A percentile compares a stretch with the other conserved stretches of the same genome.
Conservation (phyloP, 2,888 invertebrate species). For the Coleophora deauratella region DNA sequence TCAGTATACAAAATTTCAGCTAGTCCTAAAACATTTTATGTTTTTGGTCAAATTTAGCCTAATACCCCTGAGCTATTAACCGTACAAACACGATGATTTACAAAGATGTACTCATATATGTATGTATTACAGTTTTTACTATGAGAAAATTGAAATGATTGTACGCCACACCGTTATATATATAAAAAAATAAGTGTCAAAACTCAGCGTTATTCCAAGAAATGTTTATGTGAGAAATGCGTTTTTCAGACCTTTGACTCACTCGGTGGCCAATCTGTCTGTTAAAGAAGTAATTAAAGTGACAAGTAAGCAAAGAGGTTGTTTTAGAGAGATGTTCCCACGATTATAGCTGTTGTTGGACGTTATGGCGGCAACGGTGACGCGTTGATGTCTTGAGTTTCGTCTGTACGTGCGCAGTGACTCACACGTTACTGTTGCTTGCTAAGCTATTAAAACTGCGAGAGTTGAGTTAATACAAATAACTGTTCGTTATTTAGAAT, state of each 20-base stretch:
- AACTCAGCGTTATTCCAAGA: no score
- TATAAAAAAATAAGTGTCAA: conserved; percentile 2
- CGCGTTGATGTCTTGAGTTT: conserved; percentile 19
- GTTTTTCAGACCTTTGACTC: conserved; percentile 49
- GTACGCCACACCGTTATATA: no score
- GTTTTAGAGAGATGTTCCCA: conserved; percentile 32
- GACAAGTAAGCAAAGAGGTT: conserved; percentile 24
- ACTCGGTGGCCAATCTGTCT: conserved; percentile 29
- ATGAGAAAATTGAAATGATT: no score
- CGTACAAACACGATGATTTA: no score
- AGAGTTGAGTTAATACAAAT: no score
- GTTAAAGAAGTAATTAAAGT: conserved; percentile 45
- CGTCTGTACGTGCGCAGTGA: conserved; percentile 30
- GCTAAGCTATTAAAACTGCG: neutral
- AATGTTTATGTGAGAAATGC: conserved; percentile 36
- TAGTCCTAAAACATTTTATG: no score
- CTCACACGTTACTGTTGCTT: conserved; percentile 23
- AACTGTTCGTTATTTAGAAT: neutral
- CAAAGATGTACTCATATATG: no score
- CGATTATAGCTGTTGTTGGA: conserved; percentile 34
- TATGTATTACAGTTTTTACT: no score
- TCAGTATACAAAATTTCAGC: no score
- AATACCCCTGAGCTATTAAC: no score
- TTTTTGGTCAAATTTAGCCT: no score
- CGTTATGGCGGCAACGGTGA: conserved; percentile 24